Evolutionary conservation across 1,140 invertebrate species (phyloP).

Genomic region (Leucophenga varia): DNA sequence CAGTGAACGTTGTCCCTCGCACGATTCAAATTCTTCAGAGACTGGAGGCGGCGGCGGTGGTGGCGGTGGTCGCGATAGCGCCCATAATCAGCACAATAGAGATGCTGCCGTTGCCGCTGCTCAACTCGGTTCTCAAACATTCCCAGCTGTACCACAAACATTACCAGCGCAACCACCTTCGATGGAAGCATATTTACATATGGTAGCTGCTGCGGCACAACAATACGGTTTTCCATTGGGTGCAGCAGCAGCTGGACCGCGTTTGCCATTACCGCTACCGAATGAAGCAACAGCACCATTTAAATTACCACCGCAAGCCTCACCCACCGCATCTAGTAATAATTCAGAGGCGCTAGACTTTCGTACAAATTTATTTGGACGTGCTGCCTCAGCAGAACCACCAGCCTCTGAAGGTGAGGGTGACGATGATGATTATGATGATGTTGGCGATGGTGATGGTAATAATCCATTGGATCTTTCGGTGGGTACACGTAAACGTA

Average conservation of each 20-base stretch:
- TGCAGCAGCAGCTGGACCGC: constrained; percentile 59
- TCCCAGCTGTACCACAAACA: constrained; percentile 54
- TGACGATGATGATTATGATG: constrained; percentile 56
- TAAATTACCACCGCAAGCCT: constrained; percentile 56
- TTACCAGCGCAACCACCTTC: constrained; percentile 73
- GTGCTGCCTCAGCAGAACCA: constrained; percentile 41
- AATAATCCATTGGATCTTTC: constrained; percentile 74
- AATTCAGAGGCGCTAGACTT: constrained; percentile 50
- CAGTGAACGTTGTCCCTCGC: constrained; percentile 67
- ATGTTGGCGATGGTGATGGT: constrained; percentile 21
- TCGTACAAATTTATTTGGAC: constrained; percentile 41
- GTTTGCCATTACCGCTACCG: constrained; percentile 61
- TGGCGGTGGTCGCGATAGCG: constrained; percentile 49
- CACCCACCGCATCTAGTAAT: constrained; percentile 44
- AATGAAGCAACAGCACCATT: constrained; percentile 55
- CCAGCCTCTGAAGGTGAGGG: constrained; percentile 59
- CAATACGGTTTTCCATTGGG: constrained; percentile 73
- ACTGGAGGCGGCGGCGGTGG: constrained; percentile 56
- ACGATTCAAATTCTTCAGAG: constrained; percentile 68
- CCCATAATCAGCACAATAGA: constrained; percentile 54
- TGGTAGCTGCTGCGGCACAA: constrained; percentile 65
- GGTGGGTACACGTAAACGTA: constrained; percentile 71
- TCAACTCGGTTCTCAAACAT: constrained; percentile 56
- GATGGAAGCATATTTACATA: constrained; percentile 74
- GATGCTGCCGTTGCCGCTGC: constrained; percentile 57